Base-by-base conservation (phyloP, 2,113 vertebrate genomes). In the Rhea pennata region DNA sequence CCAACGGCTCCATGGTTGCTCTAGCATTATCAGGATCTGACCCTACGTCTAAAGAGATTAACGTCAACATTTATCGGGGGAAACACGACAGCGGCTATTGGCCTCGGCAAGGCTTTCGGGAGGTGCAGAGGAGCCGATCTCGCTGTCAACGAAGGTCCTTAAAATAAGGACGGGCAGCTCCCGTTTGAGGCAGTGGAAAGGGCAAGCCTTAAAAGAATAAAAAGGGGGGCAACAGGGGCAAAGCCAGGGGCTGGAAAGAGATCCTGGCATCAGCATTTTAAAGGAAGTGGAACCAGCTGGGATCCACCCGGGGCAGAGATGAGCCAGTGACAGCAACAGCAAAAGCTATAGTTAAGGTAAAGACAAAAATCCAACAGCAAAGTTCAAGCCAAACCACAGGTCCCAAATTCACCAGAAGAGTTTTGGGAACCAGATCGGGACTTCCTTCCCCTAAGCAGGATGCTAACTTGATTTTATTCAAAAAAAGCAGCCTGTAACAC, bases 1-100 rank as follows among this genome's bases (percentile, higher is more conserved):
- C 36, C 36, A 36, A 36, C 6, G 65, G 42, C 65, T 42, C 42
- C 4, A 8, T 21, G 65, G 65, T 19, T 21, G 65, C 39, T 42
- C 24, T 10, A 19, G 46, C 46, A 48, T 48, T 48, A 48, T 19
- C 46, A 48, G 46, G 36, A 33, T 29, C 14, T 76, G 73, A 58
- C 33, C 31, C 51, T 62, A 4, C 0, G 0, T 8, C 64, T 10
- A 36, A 42, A 0, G 5, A 67, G 56, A 62, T 1, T 7, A 56
- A 51, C 12, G 44, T 36, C 66, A 87, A 12, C 0, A 0, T 66
- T 84, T 46, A n/a, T 7, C 3, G 1, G 10, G 16, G n/a, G 20
- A 17, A 54, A n/a, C 51, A 56, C 1, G 0, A n/a, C 24, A 8
- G 50, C 51, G n/a, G 36, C 36, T 36, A 36, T 36, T 36, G 36